Percentiles rank a stretch among this genome's conserved stretches.
phyloP scores from a whole-genome alignment of 35 echinoderm and acorn worm genomes.

The Lytechinus variegatus region DNA sequence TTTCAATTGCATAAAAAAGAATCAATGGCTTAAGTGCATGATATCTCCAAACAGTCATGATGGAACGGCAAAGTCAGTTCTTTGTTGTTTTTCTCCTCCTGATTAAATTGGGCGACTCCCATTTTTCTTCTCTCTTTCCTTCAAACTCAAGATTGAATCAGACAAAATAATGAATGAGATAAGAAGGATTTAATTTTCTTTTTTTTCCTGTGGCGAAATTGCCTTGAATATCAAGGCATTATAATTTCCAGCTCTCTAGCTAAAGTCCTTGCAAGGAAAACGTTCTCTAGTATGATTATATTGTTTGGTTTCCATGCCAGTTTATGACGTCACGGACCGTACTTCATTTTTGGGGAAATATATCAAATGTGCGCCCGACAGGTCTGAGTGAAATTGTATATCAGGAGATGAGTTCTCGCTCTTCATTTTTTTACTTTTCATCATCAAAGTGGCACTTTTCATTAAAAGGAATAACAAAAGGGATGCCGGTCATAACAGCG shows the following conservation, averaged over 20 bases:
- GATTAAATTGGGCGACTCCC: neutral
- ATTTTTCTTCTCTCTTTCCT: neutral
- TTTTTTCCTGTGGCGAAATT: neutral
- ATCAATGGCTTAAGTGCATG: neutral
- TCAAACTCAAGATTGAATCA: neutral
- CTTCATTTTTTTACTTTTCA: neutral
- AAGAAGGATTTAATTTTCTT: neutral
- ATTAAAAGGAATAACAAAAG: slow-evolving; percentile 9
- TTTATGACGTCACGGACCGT: neutral
- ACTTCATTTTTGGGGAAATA: neutral
- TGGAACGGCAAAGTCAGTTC: neutral
- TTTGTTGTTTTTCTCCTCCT: neutral
- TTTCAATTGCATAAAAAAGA: neutral
- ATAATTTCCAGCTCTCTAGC: neutral
- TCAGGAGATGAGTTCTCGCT: neutral
- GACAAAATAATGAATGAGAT: neutral
- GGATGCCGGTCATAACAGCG: neutral
- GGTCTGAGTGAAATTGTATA: neutral
- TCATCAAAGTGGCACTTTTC: neutral
- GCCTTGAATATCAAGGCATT: neutral
- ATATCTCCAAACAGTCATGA: neutral
- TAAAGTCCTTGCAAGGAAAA: neutral
- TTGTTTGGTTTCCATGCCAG: slow-evolving; percentile 17
- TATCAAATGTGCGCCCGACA: neutral
- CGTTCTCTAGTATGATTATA: neutral